Conservation (phyloP, 1,140 invertebrate genomes). For the Leptopilina clavipes region DNA sequence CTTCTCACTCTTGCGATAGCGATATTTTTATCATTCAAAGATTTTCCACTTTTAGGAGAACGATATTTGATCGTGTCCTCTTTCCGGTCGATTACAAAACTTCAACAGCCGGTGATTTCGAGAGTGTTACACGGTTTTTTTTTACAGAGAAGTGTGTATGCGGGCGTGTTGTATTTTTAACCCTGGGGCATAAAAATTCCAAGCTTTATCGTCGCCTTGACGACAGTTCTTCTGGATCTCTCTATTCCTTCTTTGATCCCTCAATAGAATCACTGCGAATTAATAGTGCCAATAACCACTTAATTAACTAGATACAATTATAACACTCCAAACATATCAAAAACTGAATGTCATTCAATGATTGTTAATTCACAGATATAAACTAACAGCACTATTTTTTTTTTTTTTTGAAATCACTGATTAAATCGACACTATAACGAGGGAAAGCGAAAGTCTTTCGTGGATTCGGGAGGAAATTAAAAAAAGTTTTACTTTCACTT, state of each 20-base stretch:
- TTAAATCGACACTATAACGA: not conserved
- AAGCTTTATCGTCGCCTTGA: not conserved
- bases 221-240: not conserved
- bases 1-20: not conserved
- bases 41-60: not conserved
- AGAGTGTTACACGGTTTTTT: not conserved
- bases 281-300: too few species aligned
- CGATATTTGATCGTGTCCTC: conserved; percentile 10
- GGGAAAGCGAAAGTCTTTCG: conserved; percentile 29
- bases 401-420: too few species aligned
- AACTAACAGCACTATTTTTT: not conserved
- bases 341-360: not conserved
- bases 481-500: conserved; percentile 25
- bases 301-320: not conserved
- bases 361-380: too few species aligned
- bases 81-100: not conserved
- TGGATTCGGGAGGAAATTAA: conserved; percentile 1
- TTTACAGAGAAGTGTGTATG: not conserved
- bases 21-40: conserved; percentile 8
- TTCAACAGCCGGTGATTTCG: not conserved
- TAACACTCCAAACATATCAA: not conserved
- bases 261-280: not conserved
- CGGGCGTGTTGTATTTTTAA: not conserved
- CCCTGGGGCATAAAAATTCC: not conserved
- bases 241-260: not conserved